Evolutionary conservation across 2,113 vertebrate species (phyloP).

Genomic region (Heterocephalus glaber): DNA sequence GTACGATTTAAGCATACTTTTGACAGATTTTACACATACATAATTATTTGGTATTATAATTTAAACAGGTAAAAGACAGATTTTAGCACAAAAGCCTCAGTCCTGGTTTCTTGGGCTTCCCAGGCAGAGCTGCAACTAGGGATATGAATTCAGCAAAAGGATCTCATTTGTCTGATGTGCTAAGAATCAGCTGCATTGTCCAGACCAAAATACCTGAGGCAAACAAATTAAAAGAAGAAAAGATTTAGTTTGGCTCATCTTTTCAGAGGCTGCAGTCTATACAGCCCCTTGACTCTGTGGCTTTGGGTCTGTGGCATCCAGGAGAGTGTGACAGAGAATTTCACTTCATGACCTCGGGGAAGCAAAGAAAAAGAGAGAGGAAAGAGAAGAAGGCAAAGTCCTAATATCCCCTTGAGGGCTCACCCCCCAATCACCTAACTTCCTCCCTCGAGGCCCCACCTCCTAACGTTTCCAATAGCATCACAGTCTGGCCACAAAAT

Average conservation of each 20-base stretch:
- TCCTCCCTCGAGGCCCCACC: background rate
- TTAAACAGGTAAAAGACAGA: conserved; percentile 67
- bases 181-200: too few species aligned
- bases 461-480: background rate
- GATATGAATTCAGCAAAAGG: background rate
- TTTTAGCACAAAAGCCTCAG: conserved; percentile 56
- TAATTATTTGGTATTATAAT: conserved; percentile 73
- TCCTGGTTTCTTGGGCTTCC: conserved; percentile 11
- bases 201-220: background rate
- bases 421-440: background rate
- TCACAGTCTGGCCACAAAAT: background rate
- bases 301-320: background rate
- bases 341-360: too few species aligned
- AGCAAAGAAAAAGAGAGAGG: background rate
- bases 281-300: background rate
- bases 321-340: background rate
- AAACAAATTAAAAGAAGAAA: background rate
- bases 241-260: background rate
- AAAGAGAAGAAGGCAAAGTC: background rate
- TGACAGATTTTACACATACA: conserved; percentile 76
- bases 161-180: too few species aligned
- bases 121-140: background rate
- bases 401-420: too few species aligned
- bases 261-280: background rate
- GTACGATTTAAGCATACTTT: conserved; percentile 68